Percentiles rank a stretch among this genome's conserved stretches.
phyloP scores from a whole-genome alignment of 1,140 invertebrate genomes.

The Tetraneura akinire region DNA sequence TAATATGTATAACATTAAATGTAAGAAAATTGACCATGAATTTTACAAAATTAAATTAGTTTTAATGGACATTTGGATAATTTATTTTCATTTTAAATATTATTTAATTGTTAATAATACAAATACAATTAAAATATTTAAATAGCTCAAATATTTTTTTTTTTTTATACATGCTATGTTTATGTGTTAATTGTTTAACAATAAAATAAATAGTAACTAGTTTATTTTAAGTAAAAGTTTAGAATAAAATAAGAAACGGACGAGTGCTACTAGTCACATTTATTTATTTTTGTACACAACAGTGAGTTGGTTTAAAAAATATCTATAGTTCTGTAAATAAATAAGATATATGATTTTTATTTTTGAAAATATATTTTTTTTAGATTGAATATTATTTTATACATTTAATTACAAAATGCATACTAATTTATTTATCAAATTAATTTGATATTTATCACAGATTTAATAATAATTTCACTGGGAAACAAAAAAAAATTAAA shows the following conservation, averaged over 20 bases:
- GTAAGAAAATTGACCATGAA: background rate
- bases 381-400: slow-evolving; percentile 20
- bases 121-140: background rate
- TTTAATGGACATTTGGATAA: background rate
- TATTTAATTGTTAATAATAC: background rate
- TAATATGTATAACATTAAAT: background rate
- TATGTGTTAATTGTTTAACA: slow-evolving; percentile 8
- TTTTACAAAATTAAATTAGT: slow-evolving; percentile 9
- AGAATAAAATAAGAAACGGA: slow-evolving; percentile 20
- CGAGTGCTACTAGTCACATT: slow-evolving; percentile 49
- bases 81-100: background rate
- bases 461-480: background rate
- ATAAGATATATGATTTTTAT: slow-evolving; percentile 34
- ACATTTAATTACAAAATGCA: slow-evolving; percentile 27
- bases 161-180: slow-evolving; percentile 34
- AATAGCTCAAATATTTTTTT: slow-evolving; percentile 4
- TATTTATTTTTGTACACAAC: slow-evolving; percentile 46
- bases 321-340: slow-evolving; percentile 42
- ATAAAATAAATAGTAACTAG: slow-evolving; percentile 9
- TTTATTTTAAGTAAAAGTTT: slow-evolving; percentile 17
- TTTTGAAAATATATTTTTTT: slow-evolving; percentile 34
- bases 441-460: slow-evolving; percentile 41
- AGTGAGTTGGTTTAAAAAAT: slow-evolving; percentile 28
- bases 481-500: slow-evolving; percentile 11
- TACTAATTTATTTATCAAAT: slow-evolving; percentile 22